Evolutionary conservation across 2,888 invertebrate genomes (phyloP), one percentile per base, ranked within the genome.

Genomic region (Hyles lineata): DNA sequence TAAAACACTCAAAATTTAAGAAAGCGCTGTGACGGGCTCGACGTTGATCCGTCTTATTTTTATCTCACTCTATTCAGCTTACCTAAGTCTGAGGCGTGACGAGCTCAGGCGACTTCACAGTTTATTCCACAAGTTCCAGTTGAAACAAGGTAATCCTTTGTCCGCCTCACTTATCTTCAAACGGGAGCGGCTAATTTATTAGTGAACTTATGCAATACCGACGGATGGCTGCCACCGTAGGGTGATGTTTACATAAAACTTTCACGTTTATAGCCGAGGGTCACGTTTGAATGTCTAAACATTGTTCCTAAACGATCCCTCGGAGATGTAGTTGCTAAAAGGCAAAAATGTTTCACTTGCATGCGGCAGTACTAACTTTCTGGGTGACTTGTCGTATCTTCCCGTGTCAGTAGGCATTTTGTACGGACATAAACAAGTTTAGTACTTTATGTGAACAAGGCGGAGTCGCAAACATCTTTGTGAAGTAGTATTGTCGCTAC

Each of bases 241-340:
- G 82, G 78, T 74, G 78, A 79, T 82, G 86, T 89, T 89, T 87
- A 87, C 87, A 89, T 88, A 85, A 88, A 89, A 88, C 84, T 89
- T 90, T 89, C 85, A 87, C 83, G 84, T 84, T 85, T 85, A 86
- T 81, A 76, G 80, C 78, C 76, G 73, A 82, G 83, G 85, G 87
- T 85, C 84, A 87, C 83, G 85, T 83, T 78, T 82, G 80, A 80
- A 83, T 82, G 83, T 82, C 81, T 83, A 82, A 84, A 77, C 84
- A 81, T 83, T 81, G 79, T 80, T 73, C 78, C 78, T 81, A 76
- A 82, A 83, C 77, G 80, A 79, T 78, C 76, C 83, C 77, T 80
- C 67, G 32, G 82, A 82, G 84, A 82, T 78, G 71, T 62, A 79
- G 73, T 78, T 77, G 76, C 80, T 78, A 77, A 82, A 77, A 82